Evolutionary conservation across 2,888 invertebrate species (phyloP).

Genomic region (Brachyopa scutellaris): DNA sequence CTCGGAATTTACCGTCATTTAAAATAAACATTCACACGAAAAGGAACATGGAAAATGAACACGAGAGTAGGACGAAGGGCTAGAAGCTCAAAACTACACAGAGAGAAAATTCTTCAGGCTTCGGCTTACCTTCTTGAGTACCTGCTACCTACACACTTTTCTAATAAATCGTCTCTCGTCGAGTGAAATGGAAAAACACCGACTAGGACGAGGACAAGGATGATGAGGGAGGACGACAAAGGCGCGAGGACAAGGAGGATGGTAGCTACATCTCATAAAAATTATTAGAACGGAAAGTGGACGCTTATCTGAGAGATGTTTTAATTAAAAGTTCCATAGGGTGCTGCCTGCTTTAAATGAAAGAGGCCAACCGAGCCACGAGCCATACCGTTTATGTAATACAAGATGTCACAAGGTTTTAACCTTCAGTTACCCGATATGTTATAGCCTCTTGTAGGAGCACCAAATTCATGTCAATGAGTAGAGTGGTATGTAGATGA

Average conservation of each 20-base stretch:
- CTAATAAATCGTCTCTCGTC: constrained; percentile 67
- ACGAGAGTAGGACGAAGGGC: constrained; percentile 13
- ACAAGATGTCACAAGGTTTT: constrained; percentile 57
- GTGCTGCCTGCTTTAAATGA: constrained; percentile 58
- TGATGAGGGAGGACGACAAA: neutral
- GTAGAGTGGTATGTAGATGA: neutral
- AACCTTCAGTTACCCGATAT: constrained; percentile 63
- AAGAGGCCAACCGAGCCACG: constrained; percentile 56
- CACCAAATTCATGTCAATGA: constrained; percentile 41
- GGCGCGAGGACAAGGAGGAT: neutral
- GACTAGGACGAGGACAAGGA: constrained; percentile 1
- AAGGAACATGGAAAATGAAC: constrained; percentile 25
- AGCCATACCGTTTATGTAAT: constrained; percentile 56
- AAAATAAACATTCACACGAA: constrained; percentile 62
- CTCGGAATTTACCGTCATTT: constrained; percentile 63
- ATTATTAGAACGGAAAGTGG: constrained; percentile 72
- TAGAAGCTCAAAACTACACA: constrained; percentile 59
- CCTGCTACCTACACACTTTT: no score
- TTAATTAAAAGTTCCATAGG: constrained; percentile 70
- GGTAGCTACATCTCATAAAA: constrained; percentile 63
- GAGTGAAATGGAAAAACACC: constrained; percentile 61
- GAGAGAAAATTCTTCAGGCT: constrained; percentile 63
- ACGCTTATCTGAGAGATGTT: constrained; percentile 71
- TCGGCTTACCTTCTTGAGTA: constrained; percentile 71
- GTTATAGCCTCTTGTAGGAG: constrained; percentile 16